Percentiles rank a stretch among this genome's conserved stretches.
phyloP scores from a whole-genome alignment of 1,140 invertebrate species.

The Zaprionus kolodkinae region DNA sequence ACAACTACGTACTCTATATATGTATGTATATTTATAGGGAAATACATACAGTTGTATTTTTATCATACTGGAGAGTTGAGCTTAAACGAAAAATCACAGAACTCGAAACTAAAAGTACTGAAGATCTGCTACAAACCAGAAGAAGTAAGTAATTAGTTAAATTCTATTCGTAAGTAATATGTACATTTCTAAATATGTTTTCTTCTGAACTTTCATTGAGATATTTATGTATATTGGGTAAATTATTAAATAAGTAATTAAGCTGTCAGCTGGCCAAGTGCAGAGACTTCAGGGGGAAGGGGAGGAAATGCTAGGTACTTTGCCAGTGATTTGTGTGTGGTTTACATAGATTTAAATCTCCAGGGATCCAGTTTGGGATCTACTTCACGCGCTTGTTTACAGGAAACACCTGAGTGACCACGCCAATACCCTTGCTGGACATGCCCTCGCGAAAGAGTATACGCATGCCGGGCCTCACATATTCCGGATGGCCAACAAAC shows the following conservation, averaged over 20 bases:
- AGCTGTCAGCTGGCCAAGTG: constrained; percentile 16
- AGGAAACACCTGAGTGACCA: constrained; percentile 93
- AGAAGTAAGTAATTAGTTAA: constrained; percentile 26
- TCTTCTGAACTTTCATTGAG: constrained; percentile 32
- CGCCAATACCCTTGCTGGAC: constrained; percentile 94
- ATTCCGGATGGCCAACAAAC: constrained; percentile 96
- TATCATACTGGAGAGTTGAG: constrained; percentile 55
- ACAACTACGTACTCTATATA: constrained; percentile 18
- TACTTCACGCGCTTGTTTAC: constrained; percentile 73
- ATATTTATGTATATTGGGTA: constrained; percentile 45
- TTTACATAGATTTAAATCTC: background rate
- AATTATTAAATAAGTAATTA: constrained; percentile 48
- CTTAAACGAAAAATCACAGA: constrained; percentile 80
- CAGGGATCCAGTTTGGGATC: background rate
- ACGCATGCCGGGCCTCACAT: constrained; percentile 93
- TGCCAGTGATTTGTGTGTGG: constrained; percentile 6
- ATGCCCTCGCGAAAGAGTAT: constrained; percentile 94
- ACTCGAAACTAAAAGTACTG: constrained; percentile 70
- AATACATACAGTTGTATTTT: constrained; percentile 6
- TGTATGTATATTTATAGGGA: constrained; percentile 9
- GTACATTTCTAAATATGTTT: constrained; percentile 39
- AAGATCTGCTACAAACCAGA: constrained; percentile 56
- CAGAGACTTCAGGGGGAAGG: background rate
- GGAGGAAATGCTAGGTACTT: constrained; percentile 38
- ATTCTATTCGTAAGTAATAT: constrained; percentile 41